A percentile compares a stretch with the other conserved stretches of the same genome.
phyloP scores from a whole-genome alignment of 2,888 invertebrate genomes.

The Thysanoteuthis rhombus region DNA sequence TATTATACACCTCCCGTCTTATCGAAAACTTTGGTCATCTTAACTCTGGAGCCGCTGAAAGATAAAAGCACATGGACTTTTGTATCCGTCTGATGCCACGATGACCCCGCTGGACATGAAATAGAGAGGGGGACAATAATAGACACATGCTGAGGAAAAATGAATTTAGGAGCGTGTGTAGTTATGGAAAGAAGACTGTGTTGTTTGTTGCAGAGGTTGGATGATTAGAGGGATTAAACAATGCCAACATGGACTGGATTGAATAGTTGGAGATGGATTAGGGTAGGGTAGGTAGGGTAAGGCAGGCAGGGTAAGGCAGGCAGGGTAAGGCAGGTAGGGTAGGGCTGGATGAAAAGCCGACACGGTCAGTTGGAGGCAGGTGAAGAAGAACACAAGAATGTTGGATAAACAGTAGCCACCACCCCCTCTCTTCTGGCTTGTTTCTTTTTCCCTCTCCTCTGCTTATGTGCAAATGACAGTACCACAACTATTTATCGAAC shows the following conservation, averaged over 20 bases:
- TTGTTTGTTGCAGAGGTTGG: background rate
- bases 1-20: background rate
- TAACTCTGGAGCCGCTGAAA: background rate
- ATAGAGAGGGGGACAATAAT: background rate
- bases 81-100: background rate
- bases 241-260: background rate
- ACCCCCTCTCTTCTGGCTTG: background rate
- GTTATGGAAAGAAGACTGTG: background rate
- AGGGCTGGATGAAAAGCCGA: background rate
- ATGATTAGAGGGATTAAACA: background rate
- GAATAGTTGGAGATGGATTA: background rate
- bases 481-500: too few relatives aligned
- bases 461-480: background rate
- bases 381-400: constrained; percentile 12
- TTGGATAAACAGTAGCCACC: background rate
- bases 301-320: background rate
- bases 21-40: background rate
- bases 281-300: background rate
- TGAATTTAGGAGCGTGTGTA: background rate
- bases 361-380: background rate
- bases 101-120: background rate
- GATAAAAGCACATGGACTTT: background rate
- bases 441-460: background rate
- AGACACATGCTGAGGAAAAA: background rate
- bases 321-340: too few relatives aligned